Evolutionary conservation across 2,888 invertebrate species (phyloP), one percentile per base, ranked within the genome.

Genomic region (Nomada flava): DNA sequence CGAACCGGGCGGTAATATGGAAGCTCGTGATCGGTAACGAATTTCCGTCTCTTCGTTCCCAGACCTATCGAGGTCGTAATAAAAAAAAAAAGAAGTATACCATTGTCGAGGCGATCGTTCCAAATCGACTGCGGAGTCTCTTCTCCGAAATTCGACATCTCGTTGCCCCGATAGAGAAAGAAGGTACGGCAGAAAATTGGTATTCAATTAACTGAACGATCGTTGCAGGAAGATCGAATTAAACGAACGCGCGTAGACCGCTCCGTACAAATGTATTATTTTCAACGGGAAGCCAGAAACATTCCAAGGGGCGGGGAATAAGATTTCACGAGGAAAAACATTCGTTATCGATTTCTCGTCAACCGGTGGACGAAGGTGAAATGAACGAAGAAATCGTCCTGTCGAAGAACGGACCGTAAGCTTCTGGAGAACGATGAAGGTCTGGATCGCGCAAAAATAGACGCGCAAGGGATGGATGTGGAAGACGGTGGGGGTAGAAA

Each of bases 291-390:
- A 23, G 10, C 67, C 42, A 10, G 53, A 23, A 36, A 67, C 52
- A 20, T 29, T 15, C 52, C 67, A 67, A 20, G 67, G 5, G 36
- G 36, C 36, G 36, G 36, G 36, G 36, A 7, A 0, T 7, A 36
- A 42, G 23, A 15, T 13, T 3, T 13, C n/a, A 23, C 29, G 42
- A 52, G 42, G 50, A 64, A n/a, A 18, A 26, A 44, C 3, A 26
- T 50, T 55, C 55, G 18, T 52, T 74, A 79, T 79, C 42, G 81
- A 82, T 78, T 67, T 59, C 60, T 62, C 65, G 60, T 47, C 55
- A 44, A 18, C 15, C n/a, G 0, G 23, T 23, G 47, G 42, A 23
- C 26, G 50, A 15, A 20, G 26, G 42, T 11, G n/a, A 63, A 36
- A 13, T 15, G 47, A 9, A 23, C 59, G n/a, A 20, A 50, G 23